These are phyloP conservation scores for Drosophila kanekoi DNA, from an alignment of 2,888 invertebrate genomes.

Conservation along the genomic window DNA sequence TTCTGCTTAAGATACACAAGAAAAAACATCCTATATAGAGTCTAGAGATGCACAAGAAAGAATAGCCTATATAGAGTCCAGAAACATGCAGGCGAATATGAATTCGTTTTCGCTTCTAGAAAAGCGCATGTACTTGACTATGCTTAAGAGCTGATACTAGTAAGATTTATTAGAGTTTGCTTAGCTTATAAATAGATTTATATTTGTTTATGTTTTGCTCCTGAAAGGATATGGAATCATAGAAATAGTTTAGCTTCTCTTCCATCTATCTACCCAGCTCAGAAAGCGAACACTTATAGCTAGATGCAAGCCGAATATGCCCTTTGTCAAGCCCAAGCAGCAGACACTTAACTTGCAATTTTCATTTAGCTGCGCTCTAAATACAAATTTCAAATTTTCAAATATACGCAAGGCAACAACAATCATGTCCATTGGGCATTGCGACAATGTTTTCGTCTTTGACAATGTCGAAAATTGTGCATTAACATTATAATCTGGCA, in stretches of 20 bases:
- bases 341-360: conserved; percentile 44
- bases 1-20: too few species aligned
- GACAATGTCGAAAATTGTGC: conserved; percentile 63
- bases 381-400: conserved; percentile 68
- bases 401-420: conserved; percentile 53
- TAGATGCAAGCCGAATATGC: neutral
- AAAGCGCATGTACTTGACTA: too few species aligned
- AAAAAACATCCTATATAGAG: too few species aligned
- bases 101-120: too few species aligned
- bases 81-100: too few species aligned
- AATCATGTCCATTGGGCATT: neutral
- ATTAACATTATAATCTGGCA: conserved; percentile 80
- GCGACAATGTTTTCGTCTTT: conserved; percentile 28
- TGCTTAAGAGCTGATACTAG: too few species aligned
- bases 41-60: too few species aligned
- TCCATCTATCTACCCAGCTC: neutral
- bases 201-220: neutral
- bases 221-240: too few species aligned
- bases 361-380: conserved; percentile 66
- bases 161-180: too few species aligned
- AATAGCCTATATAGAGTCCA: too few species aligned
- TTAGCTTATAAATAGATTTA: too few species aligned
- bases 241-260: neutral
- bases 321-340: neutral
- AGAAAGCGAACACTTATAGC: neutral